Base-by-base conservation (phyloP, 2,888 invertebrate species). In the Conistra vaccinii region DNA sequence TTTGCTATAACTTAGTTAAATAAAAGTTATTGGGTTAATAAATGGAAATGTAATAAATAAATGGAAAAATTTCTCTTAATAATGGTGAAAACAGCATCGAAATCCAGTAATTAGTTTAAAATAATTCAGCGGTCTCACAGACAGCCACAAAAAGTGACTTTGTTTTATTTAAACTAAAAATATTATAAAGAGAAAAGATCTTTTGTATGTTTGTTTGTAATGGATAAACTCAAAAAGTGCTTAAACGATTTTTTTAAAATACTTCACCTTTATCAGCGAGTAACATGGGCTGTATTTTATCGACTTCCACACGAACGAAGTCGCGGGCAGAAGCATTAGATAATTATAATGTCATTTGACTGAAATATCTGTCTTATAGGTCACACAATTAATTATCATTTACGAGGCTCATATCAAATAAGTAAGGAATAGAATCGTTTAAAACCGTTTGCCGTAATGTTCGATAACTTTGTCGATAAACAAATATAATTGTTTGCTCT, bases 391-490 rank as follows among this genome's bases (percentile, higher is more conserved):
- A 10, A 26, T 26, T 69, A 29, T 51, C 23, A 17, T 48, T 20
- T 39, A 53, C n/a, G 6, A 67, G 1, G 20, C n/a, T 70, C 23
- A 39, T 39, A 29, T 29, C 29, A 39, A 51, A 29, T 39, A 39
- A 51, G 2, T 39, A 51, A 35, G 10, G 12, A 35, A 69, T 51
- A 29, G 2, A 51, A 39, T 69, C 12, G 23, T 39, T 39, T 69
- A 17, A 69, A 70, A 69, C 29, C 17, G 23, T 69, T 51, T 70
- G 51, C 29, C 51, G 48, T 51, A 69, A 23, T 29, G 29, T 39
- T 69, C 39, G 10, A 55, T 55, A 32, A 70, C 39, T n/a, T 29
- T n/a, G n/a, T 7, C 6, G 17, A 23, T 32, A n/a, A 6, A 57
- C 26, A 26, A 71, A 55, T 45, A 45, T 45, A 35, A 57, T 72